Percentiles rank a stretch among this genome's conserved stretches.
Evolutionary conservation across 2,888 invertebrate genomes (phyloP).

Genomic region (Trileptium ribeirensis): DNA sequence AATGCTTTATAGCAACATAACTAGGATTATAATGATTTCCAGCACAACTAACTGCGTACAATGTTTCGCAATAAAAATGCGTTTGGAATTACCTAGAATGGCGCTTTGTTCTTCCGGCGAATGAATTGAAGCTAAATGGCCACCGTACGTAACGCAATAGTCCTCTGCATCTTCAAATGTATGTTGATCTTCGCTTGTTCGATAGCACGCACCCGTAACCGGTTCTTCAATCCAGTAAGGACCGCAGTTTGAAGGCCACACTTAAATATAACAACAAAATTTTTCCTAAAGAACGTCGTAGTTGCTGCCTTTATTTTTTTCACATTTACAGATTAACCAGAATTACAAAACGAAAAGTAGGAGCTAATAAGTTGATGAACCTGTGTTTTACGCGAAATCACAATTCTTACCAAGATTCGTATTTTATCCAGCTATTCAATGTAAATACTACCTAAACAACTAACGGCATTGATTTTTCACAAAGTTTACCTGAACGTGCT

Average conservation of each 20-base stretch:
- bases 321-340: neutral
- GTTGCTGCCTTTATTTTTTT: too few species aligned
- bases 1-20: too few species aligned
- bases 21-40: too few species aligned
- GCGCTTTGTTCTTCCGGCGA: neutral
- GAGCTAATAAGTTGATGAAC: neutral
- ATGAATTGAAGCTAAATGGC: slow-evolving; percentile 14
- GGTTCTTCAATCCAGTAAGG: slow-evolving; percentile 8
- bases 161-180: slow-evolving; percentile 13
- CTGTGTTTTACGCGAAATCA: too few species aligned
- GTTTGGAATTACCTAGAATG: neutral
- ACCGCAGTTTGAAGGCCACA: neutral
- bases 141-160: slow-evolving; percentile 3
- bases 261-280: neutral
- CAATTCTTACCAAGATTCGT: too few species aligned
- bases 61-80: too few species aligned
- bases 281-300: too few species aligned
- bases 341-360: neutral
- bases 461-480: too few species aligned
- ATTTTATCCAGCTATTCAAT: too few species aligned
- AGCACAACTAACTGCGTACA: too few species aligned
- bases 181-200: slow-evolving; percentile 4
- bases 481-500: too few species aligned
- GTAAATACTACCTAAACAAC: too few species aligned
- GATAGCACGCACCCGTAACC: slow-evolving; percentile 2